Conservation (phyloP, 2,888 invertebrate species). For the Tetragnatha montana region DNA sequence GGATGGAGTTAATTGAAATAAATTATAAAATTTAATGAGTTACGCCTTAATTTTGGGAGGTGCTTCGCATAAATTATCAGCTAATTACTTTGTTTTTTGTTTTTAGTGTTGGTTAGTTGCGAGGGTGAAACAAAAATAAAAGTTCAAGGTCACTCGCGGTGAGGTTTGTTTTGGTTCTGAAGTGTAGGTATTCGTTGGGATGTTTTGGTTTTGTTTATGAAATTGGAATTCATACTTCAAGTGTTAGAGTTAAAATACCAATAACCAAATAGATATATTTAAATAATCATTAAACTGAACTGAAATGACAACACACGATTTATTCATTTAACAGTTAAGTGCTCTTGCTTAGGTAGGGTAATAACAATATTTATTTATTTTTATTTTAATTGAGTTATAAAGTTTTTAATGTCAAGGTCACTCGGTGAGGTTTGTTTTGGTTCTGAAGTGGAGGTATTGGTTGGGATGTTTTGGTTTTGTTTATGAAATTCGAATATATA, state of each 20-base stretch:
- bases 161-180: background rate
- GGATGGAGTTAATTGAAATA: slow-evolving; percentile 68
- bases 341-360: too few relatives aligned
- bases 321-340: too few relatives aligned
- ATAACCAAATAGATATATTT: too few relatives aligned
- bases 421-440: background rate
- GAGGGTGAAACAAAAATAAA: background rate
- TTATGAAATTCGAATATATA: too few relatives aligned
- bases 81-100: slow-evolving; percentile 22
- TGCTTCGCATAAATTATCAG: slow-evolving; percentile 58
- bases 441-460: background rate
- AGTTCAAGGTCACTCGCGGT: background rate
- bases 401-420: background rate
- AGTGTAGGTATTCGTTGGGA: background rate
- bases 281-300: too few relatives aligned
- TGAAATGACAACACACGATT: too few relatives aligned
- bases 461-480: background rate
- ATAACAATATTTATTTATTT: too few relatives aligned
- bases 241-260: too few relatives aligned
- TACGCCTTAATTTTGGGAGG: slow-evolving; percentile 64
- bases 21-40: slow-evolving; percentile 70
- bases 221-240: too few relatives aligned
- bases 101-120: background rate
- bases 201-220: background rate
- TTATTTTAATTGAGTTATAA: too few relatives aligned